Conservation (phyloP, 2,113 vertebrate species). For the Notiomystis cincta region DNA sequence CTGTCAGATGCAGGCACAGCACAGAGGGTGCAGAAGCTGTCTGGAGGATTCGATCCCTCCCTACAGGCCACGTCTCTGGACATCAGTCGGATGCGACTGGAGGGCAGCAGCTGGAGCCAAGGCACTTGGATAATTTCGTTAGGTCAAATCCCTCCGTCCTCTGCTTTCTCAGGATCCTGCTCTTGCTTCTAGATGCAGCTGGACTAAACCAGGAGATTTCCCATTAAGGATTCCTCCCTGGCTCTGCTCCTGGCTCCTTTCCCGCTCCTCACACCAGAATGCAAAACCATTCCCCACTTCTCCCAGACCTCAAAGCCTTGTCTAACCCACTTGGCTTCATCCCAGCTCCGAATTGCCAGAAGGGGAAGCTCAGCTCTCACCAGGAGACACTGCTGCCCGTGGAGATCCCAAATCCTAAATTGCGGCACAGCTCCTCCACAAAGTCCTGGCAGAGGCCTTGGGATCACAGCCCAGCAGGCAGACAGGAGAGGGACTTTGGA, state of each 20-base stretch:
- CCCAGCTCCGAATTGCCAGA: neutral
- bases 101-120: neutral
- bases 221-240: neutral
- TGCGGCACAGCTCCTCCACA: neutral
- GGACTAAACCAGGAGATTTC: neutral
- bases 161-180: neutral
- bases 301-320: neutral
- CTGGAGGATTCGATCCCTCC: neutral
- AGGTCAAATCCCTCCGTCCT: neutral
- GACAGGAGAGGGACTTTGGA: neutral
- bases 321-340: constrained; percentile 16
- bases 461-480: neutral
- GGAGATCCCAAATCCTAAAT: neutral
- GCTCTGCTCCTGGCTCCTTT: neutral
- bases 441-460: neutral
- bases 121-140: neutral
- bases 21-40: fast-evolving
- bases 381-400: fast-evolving
- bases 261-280: neutral
- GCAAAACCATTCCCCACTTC: neutral
- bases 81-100: neutral
- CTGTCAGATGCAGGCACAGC: fast-evolving
- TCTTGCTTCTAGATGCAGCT: neutral
- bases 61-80: fast-evolving
- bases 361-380: neutral